These are phyloP conservation scores for Cyprinodon tularosa DNA, from an alignment of 2,113 vertebrate species.

Conservation along the genomic window DNA sequence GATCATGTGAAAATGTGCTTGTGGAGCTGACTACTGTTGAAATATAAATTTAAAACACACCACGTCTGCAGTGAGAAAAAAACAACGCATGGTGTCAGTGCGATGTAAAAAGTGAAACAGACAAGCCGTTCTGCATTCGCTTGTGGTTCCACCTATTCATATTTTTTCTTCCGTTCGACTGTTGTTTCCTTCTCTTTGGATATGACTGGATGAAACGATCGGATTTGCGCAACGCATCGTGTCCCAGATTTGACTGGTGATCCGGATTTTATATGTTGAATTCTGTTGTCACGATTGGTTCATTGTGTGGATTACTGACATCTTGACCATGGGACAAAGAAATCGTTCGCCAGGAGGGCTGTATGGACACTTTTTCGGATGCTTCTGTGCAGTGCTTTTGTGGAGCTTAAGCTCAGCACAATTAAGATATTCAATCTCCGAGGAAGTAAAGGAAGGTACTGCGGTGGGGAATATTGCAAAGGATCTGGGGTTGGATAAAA, in stretches of 20 bases:
- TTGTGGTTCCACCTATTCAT: conserved; percentile 18
- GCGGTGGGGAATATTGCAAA: conserved; percentile 71
- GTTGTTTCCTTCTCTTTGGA: background rate
- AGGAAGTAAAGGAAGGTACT: conserved; percentile 67
- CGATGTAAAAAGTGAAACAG: conserved; percentile 5
- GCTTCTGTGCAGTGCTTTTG: conserved; percentile 30
- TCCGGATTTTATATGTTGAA: background rate
- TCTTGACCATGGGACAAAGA: conserved; percentile 69
- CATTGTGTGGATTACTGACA: conserved; percentile 5
- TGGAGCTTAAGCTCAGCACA: conserved; percentile 58
- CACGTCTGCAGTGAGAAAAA: conserved; percentile 4
- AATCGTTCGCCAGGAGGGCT: background rate
- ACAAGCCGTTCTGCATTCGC: background rate
- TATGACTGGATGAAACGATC: fast-evolving
- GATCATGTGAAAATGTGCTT: background rate
- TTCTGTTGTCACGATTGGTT: background rate
- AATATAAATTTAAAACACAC: background rate
- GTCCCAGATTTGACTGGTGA: fast-evolving
- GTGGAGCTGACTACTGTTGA: background rate
- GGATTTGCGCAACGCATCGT: background rate
- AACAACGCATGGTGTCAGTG: conserved; percentile 56
- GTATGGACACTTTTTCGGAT: conserved; percentile 2
- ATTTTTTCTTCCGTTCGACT: background rate
- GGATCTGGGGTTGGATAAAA: conserved; percentile 70
- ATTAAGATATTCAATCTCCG: conserved; percentile 67